Base-by-base conservation (phyloP, 2,113 vertebrate species). In the Onychostruthus taczanowskii region DNA sequence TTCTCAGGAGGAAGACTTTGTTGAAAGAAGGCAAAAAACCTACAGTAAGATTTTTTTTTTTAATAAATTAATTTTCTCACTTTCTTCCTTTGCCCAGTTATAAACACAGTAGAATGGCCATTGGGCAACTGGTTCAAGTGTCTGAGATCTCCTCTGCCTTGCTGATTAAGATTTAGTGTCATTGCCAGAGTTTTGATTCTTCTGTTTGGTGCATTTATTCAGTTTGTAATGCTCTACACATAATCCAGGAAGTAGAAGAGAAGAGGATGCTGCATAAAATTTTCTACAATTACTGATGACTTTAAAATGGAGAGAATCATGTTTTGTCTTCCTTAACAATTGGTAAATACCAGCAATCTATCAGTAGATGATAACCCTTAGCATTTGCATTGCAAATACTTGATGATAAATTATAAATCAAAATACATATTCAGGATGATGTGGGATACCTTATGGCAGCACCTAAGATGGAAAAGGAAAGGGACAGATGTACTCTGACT, bases 21-120 rank as follows among this genome's bases (percentile, higher is more conserved):
- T 97, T 99, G 90, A 99, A 99, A 97, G 99, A 99, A 98, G 99
- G 99, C 97, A 99, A 99, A 98, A 99, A 99, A 95, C 99, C 99
- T 81, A 99, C 99, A 83, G 99, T 99, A 98, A 98, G 98, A 96
- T 33, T 28, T 46, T 86, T 83, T 83, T 44, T 56, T 44, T 56
- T 1, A 66, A 68, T 82, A 16, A 19, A 68, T 81, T 37, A 0
- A 9, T 61, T 94, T 89, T 89, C 44, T 93, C 63, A 50, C 35
- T 16, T 39, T n/a, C 31, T 93, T 90, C n/a, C 44, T 89, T 79
- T 91, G 35, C 41, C 37, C 62, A 69, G 6, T 46, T 87, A n/a
- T 22, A 56, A 88, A 59, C 43, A 52, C 12, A 72, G 28, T 46
- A 53, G 81, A 66, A 18, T 64, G 33, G 15, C 37, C 37, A 3